Base-by-base conservation (phyloP, 2,113 vertebrate species). In the Terrapene triunguis region DNA sequence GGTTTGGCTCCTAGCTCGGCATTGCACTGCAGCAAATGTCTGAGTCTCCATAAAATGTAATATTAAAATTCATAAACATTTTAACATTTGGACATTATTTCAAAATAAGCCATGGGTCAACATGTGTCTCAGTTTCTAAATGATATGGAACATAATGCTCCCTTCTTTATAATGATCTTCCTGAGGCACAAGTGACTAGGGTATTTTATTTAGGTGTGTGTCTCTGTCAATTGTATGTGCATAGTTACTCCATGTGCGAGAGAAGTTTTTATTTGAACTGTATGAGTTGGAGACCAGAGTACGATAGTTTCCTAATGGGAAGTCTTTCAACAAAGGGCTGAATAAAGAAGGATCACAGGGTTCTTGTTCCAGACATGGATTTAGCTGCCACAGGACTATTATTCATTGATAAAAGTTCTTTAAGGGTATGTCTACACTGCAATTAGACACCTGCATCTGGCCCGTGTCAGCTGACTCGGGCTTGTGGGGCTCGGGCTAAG, bases 31-130 rank as follows among this genome's bases (percentile, higher is more conserved):
- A 95, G 92, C 11, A 95, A 95, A 74, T 74, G 87, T 74, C 55
- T 80, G 76, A 51, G 44, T 65, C 94, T 96, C 93, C 96, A 98
- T 97, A 97, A 98, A 97, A 98, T 96, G 97, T 98, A 97, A 98
- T 89, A 85, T 76, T 88, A 89, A 88, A 88, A 90, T 96, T 91
- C 94, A 96, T 98, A 97, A 98, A 97, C 95, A 96, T 96, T 96
- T 97, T 97, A 98, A 97, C 93, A 97, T 96, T 97, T 93, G 93
- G 93, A 97, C 92, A 96, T 98, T 96, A 98, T 97, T 97, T 97
- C 97, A 74, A 97, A 98, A 96, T 89, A 96, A 96, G 80, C 72
- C 88, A 50, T 92, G 90, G 38, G 59, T 92, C 96, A 95, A 94
- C 94, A 84, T 48, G 88, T 50, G 96, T 97, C 82, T 94, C 38